These are phyloP conservation scores for Bombylius discolor DNA, from an alignment of 2,888 invertebrate species.

Conservation along the genomic window DNA sequence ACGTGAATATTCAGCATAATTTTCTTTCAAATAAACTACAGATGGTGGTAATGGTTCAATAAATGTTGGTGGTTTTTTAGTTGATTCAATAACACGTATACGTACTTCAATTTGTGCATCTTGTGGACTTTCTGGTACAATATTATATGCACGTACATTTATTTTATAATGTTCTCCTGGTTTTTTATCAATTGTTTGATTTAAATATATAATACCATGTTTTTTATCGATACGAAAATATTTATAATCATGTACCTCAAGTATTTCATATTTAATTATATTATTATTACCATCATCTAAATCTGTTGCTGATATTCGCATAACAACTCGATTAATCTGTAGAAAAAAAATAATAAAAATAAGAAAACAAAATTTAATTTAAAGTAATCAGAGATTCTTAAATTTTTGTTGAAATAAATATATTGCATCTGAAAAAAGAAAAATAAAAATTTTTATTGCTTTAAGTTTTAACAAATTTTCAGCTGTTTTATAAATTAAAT, in stretches of 20 bases:
- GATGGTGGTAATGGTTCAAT: constrained; percentile 44
- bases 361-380: background rate
- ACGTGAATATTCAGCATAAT: constrained; percentile 55
- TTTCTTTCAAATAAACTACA: constrained; percentile 54
- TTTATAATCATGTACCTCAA: constrained; percentile 39
- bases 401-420: too few relatives aligned
- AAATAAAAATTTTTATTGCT: too few relatives aligned
- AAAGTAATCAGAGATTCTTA: background rate
- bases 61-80: constrained; percentile 71
- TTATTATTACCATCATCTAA: constrained; percentile 88
- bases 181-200: constrained; percentile 29
- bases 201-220: constrained; percentile 69
- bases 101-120: constrained; percentile 63
- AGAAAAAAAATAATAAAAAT: constrained; percentile 14
- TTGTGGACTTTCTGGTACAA: constrained; percentile 35
- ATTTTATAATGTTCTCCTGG: constrained; percentile 33
- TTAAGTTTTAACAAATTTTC: too few relatives aligned
- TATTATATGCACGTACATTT: constrained; percentile 33
- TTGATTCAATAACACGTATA: constrained; percentile 76
- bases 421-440: too few relatives aligned
- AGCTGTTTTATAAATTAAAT: too few relatives aligned
- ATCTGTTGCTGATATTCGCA: constrained; percentile 85
- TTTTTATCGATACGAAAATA: constrained; percentile 72
- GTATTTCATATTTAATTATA: constrained; percentile 53
- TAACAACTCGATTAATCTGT: constrained; percentile 48